These are phyloP conservation scores for Laticauda laticaudata DNA, from an alignment of 2,113 vertebrate genomes.

Conservation along the genomic window DNA sequence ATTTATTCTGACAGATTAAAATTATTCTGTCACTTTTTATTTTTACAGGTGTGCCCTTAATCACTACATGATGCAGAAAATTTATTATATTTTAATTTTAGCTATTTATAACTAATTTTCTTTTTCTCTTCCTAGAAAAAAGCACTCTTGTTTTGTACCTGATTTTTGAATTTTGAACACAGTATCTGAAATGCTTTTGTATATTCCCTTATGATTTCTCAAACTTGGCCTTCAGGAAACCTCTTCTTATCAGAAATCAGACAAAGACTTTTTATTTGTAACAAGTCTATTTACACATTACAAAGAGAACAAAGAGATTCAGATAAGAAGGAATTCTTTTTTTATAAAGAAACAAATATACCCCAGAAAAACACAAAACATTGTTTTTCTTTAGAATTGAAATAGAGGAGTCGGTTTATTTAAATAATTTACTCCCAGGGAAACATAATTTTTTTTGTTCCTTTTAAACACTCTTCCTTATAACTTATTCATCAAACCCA, in stretches of 20 bases:
- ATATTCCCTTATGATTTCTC: background rate
- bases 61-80: background rate
- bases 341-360: background rate
- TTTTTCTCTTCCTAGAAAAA: background rate
- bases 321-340: background rate
- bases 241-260: background rate
- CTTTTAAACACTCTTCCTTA: background rate
- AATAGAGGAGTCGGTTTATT: background rate
- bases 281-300: background rate
- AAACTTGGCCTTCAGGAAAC: background rate
- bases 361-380: background rate
- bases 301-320: background rate
- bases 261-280: background rate
- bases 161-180: background rate
- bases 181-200: background rate
- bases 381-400: background rate
- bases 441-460: background rate
- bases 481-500: background rate
- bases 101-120: background rate
- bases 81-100: background rate
- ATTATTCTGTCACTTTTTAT: conserved; percentile 8
- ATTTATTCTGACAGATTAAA: background rate
- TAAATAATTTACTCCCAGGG: background rate
- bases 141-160: background rate
- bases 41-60: background rate